Evolutionary conservation across 2,113 vertebrate genomes (phyloP).

Genomic region (Ammodytes dubius): DNA sequence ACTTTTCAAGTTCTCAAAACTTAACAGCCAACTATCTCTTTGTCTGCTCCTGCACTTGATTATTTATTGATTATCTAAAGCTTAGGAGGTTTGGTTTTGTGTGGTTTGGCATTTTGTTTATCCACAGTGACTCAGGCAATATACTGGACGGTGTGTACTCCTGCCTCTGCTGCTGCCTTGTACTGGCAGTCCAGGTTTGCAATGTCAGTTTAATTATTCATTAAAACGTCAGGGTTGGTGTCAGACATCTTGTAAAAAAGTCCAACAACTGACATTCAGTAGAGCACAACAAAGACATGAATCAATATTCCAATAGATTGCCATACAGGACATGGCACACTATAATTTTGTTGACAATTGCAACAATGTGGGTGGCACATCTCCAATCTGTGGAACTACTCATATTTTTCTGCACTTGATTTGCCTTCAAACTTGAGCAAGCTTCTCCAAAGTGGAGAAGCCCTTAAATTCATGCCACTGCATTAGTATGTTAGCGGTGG

Average conservation of each 20-base stretch:
- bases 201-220: conserved; percentile 67
- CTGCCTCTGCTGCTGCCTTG: background rate
- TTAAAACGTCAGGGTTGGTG: conserved; percentile 42
- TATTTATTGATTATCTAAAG: conserved; percentile 4
- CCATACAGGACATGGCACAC: conserved; percentile 37
- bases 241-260: conserved; percentile 63
- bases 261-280: conserved; percentile 59
- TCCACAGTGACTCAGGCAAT: background rate
- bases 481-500: background rate
- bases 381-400: background rate
- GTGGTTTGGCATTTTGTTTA: background rate
- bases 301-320: conserved; percentile 63
- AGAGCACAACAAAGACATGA: conserved; percentile 41
- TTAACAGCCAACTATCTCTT: background rate
- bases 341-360: background rate
- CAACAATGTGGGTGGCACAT: background rate
- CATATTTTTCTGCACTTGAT: conserved; percentile 1
- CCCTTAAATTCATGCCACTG: background rate
- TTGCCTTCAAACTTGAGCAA: background rate
- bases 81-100: conserved; percentile 17
- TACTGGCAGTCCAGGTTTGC: background rate
- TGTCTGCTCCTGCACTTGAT: background rate
- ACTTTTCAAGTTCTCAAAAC: background rate
- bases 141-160: background rate
- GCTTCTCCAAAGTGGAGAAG: background rate